phyloP scores from a whole-genome alignment of 2,888 invertebrate genomes.

The Lycocerus yunnanus region DNA sequence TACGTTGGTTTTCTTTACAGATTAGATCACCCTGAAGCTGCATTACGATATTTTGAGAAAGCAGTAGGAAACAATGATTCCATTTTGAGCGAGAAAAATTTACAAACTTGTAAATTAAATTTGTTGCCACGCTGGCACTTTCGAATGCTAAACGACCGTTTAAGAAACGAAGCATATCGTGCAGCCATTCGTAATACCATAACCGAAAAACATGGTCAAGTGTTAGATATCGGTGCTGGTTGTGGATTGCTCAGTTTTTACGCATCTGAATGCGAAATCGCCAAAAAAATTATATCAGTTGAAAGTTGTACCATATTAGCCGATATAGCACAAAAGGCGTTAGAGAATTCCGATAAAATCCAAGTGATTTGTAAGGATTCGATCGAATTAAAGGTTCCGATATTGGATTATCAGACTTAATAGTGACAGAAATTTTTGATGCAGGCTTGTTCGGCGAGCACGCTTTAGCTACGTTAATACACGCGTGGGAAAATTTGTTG shows the following conservation, averaged over 20 bases:
- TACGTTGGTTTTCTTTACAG: conserved; percentile 34
- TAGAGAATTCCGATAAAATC: conserved; percentile 58
- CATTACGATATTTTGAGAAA: conserved; percentile 44
- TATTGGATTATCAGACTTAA: conserved; percentile 57
- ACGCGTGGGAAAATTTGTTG: conserved; percentile 71
- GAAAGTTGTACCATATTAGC: conserved; percentile 70
- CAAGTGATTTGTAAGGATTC: conserved; percentile 65
- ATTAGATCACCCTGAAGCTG: conserved; percentile 43
- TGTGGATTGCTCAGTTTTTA: conserved; percentile 76
- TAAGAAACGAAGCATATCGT: conserved; percentile 69
- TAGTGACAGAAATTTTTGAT: conserved; percentile 82
- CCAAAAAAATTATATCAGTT: conserved; percentile 65
- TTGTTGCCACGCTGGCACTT: conserved; percentile 82
- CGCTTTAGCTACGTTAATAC: conserved; percentile 66
- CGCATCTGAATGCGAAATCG: conserved; percentile 55
- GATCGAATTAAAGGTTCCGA: conserved; percentile 54
- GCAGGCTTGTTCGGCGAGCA: conserved; percentile 79
- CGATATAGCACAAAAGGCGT: conserved; percentile 63
- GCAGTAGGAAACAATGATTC: conserved; percentile 36
- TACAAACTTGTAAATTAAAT: conserved; percentile 70
- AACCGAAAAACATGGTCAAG: conserved; percentile 57
- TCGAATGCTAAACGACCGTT: conserved; percentile 77
- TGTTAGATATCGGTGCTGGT: conserved; percentile 79
- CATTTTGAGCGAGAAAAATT: conserved; percentile 62
- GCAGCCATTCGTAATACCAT: conserved; percentile 64